These are phyloP conservation scores for Drosophila helvetica DNA, from an alignment of 2,888 invertebrate genomes.

Conservation along the genomic window DNA sequence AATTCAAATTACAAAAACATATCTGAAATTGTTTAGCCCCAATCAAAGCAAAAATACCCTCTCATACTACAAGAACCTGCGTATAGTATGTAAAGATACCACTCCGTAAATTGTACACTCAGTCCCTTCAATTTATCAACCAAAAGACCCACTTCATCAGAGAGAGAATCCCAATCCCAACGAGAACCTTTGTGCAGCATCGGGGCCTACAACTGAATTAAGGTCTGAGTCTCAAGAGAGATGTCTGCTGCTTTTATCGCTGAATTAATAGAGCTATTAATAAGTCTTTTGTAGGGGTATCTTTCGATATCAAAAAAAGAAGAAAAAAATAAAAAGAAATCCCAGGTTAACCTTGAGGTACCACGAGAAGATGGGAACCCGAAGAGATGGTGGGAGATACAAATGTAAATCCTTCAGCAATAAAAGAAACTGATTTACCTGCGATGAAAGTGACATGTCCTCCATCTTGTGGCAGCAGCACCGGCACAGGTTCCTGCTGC, in stretches of 20 bases:
- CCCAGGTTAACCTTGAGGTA: constrained; percentile 55
- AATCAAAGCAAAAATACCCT: too few species aligned
- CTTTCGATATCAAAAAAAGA: constrained; percentile 50
- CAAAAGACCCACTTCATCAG: background rate
- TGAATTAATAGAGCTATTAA: constrained; percentile 78
- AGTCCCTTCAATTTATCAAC: background rate
- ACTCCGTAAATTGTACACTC: background rate
- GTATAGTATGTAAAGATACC: too few species aligned
- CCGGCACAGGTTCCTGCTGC: constrained; percentile 32
- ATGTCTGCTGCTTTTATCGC: constrained; percentile 65
- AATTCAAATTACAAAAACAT: background rate
- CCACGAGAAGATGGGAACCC: constrained; percentile 17
- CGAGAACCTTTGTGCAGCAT: background rate
- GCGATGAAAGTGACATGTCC: constrained; percentile 77
- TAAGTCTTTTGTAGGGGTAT: constrained; percentile 71
- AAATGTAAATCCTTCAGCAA: constrained; percentile 65
- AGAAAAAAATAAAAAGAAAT: background rate
- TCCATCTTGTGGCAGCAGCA: background rate
- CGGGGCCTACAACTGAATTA: constrained; percentile 49
- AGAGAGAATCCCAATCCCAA: background rate
- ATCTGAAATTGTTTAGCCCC: too few species aligned
- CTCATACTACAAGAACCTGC: too few species aligned
- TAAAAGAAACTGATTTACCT: constrained; percentile 75
- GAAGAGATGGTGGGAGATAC: constrained; percentile 14
- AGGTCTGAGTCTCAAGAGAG: constrained; percentile 45